Base-by-base conservation (phyloP, 2,888 invertebrate genomes). In the Adineta ricciae region DNA sequence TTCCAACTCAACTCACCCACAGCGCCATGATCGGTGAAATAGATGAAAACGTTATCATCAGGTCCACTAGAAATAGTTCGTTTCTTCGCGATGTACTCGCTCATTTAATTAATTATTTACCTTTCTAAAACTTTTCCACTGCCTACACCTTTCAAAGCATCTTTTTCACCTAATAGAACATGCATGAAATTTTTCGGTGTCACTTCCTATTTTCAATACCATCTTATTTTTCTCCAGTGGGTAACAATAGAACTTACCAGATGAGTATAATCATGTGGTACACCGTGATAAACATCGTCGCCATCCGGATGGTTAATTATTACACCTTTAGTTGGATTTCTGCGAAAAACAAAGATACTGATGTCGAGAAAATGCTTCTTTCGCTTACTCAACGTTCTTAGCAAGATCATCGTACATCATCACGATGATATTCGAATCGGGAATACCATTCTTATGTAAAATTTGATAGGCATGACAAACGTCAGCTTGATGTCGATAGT, bases 351-450 rank as follows among this genome's bases (percentile, higher is more conserved):
- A 21, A 83, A 85, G 2, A 54, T 54, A 7, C 0, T 7, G 7
- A 54, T 21, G 9, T n/a, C 3, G 32, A 32, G 27, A 32, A 64
- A 0, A 11, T 4, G 16, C 32, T 11, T 2, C 5, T n/a, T 32
- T 19, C 0, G 32, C 64, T 41, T 89, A 92, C 92, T 89, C 88
- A 85, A 85, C 52, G 88, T 91, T 92, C 86, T 91, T 64, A 2
- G 93, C 93, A 85, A 93, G 91, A 88, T 93, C 93, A 88, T 93
- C 93, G 87, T 91, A 92, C 93, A 93, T 93, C 92, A 93, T 92
- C 1, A 92, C 92, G 86, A 93, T 90, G 85, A 93, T 93, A 84
- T 91, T 90, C 86, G 92, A 92, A 86, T 90, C 91, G 8, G 92
- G 91, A 72, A 93, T 90, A 50, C 92, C 92, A 89, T 92, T 92